Evolutionary conservation across 2,113 vertebrate species (phyloP).

Genomic region (Notothenia rossii): DNA sequence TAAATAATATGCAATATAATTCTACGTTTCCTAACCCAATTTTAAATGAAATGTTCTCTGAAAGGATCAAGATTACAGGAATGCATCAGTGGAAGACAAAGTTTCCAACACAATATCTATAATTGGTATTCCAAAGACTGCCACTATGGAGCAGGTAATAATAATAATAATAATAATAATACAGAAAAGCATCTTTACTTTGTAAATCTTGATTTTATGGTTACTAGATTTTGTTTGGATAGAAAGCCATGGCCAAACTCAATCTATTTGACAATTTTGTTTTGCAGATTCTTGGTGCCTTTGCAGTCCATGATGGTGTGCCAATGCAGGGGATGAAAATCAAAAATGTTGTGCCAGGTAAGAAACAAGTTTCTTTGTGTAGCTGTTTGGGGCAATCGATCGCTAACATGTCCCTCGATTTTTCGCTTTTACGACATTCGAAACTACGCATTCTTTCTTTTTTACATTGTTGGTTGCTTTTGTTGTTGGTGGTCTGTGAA

Average conservation of each 20-base stretch:
- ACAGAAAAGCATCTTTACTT: background rate
- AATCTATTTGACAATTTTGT: background rate
- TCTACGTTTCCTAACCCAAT: constrained; percentile 40
- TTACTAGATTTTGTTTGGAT: background rate
- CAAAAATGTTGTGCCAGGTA: constrained; percentile 85
- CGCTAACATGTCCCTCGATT: constrained; percentile 67
- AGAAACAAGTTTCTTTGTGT: constrained; percentile 58
- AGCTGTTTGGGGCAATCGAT: constrained; percentile 68
- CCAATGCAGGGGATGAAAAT: constrained; percentile 87
- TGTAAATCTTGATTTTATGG: background rate
- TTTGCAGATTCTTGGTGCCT: constrained; percentile 84
- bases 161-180: constrained; percentile 12
- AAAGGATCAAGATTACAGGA: constrained; percentile 98
- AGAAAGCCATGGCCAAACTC: background rate
- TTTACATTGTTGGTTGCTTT: constrained; percentile 68
- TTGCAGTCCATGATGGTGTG: constrained; percentile 82
- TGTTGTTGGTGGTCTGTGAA: constrained; percentile 65
- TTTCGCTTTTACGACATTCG: constrained; percentile 74
- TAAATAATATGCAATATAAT: background rate
- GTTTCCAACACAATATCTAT: constrained; percentile 93
- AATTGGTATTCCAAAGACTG: constrained; percentile 93
- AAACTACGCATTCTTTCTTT: constrained; percentile 62
- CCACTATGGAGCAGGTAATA: constrained; percentile 94
- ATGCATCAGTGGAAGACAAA: constrained; percentile 88
- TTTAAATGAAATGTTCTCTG: constrained; percentile 43